Evolutionary conservation across 2,113 vertebrate genomes (phyloP).

Genomic region (Chinchilla lanigera): DNA sequence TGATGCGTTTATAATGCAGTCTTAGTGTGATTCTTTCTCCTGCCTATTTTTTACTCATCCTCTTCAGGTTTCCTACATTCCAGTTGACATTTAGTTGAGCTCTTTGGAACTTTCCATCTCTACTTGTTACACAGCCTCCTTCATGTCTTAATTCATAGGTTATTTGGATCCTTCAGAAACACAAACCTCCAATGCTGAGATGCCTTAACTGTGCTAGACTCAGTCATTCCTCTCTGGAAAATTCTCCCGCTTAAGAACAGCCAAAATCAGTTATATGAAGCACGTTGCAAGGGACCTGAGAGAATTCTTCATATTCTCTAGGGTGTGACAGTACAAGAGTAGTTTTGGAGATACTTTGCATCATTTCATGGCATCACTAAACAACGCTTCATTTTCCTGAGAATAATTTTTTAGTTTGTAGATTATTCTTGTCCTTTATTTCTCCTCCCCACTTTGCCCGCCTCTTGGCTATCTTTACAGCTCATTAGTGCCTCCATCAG

Average conservation of each 20-base stretch:
- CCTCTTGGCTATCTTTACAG: conserved; percentile 64
- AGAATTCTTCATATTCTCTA: background rate
- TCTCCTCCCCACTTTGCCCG: conserved; percentile 46
- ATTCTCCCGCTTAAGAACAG: background rate
- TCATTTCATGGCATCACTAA: conserved; percentile 25
- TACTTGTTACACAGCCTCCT: background rate
- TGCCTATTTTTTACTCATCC: background rate
- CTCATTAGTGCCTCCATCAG: conserved; percentile 61
- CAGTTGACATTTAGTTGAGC: conserved; percentile 44
- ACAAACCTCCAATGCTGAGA: background rate
- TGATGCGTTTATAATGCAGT: background rate
- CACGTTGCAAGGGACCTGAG: background rate
- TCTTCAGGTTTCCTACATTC: background rate
- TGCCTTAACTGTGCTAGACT: background rate
- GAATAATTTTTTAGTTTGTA: conserved; percentile 35
- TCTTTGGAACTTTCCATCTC: background rate
- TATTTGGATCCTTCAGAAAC: background rate
- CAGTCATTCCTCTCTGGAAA: background rate
- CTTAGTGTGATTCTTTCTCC: background rate
- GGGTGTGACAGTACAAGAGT: background rate
- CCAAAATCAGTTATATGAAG: conserved; percentile 23
- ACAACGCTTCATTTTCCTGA: conserved; percentile 47
- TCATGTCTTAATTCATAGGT: background rate
- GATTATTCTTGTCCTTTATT: conserved; percentile 57
- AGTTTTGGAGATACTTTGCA: conserved; percentile 3